Evolutionary conservation across 2,888 invertebrate species (phyloP).

Genomic region (Megaustenia siamemsis): DNA sequence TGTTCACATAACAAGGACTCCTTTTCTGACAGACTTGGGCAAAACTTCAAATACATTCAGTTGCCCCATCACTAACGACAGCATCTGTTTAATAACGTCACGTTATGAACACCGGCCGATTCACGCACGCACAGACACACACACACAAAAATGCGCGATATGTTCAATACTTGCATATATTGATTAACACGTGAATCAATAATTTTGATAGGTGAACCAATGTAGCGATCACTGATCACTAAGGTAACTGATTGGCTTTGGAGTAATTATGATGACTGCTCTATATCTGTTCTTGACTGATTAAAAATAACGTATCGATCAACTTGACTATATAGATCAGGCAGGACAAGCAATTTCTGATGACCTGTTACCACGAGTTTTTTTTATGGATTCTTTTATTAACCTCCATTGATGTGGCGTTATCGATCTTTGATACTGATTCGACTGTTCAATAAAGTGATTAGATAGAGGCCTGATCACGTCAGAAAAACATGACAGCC

Average conservation of each 20-base stretch:
- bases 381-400: neutral
- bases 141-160: neutral
- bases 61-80: no score
- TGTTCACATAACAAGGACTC: no score
- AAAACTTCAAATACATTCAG: no score
- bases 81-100: no score
- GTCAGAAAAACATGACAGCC: no score
- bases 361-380: neutral
- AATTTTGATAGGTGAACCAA: neutral
- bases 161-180: neutral
- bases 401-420: neutral
- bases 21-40: no score
- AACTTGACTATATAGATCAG: neutral
- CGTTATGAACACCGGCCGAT: neutral
- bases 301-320: constrained; percentile 13
- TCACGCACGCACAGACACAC: no score
- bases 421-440: neutral
- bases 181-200: neutral
- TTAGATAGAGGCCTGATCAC: neutral
- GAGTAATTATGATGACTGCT: neutral
- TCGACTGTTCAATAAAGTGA: neutral
- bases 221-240: neutral
- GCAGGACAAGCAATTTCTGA: neutral
- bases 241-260: neutral
- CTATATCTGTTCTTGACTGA: neutral